Evolutionary conservation across 2,888 invertebrate genomes (phyloP), one percentile per base, ranked within the genome.

Genomic region (Temnothorax unifasciatus): DNA sequence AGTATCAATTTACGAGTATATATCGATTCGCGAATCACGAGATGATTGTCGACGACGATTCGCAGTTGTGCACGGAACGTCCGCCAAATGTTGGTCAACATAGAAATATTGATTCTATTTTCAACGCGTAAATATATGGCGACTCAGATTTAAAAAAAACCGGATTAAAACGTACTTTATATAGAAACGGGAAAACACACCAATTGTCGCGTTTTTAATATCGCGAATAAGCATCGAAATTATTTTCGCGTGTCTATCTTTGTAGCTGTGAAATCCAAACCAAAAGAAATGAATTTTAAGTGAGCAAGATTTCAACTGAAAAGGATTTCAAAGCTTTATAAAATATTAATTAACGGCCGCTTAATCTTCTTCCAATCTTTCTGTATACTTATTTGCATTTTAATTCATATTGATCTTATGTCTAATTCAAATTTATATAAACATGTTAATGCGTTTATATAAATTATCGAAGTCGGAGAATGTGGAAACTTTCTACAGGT

Each of bases 91-190:
- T 47, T 21, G 47, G 29, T 74, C n/a, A 15, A 76, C n/a, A 9
- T 52, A 68, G 11, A 77, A 77, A 54, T 41, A 54, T 44, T 68
- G 44, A 69, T 76, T 64, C 64, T 15, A 29, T 69, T 79, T 75
- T 25, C n/a, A 34, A 41, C 54, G 54, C 13, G 13, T 41, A 54
- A 79, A 77, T 54, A 66, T 68, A 54, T 13, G 38, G n/a, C 13
- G 25, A 25, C 25, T 50, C 38, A 21, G 6, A 38, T 9, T 21
- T 0, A 61, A 61, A 61, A 47, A 29, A 47, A 54, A 25, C 8
- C 3, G 5, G 61, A 61, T 61, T 44, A 29, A 59, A 61, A 61
- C 25, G 8, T 47, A 9, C 5, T 50, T 75, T 63, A 50, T 29
- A 6, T 4, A 47, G 5, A 2, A 1, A 29, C 0, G 8, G 38